Evolutionary conservation across 2,797 vertebrate genomes (phyloP).

Genomic region (Eulemur albifrons): DNA sequence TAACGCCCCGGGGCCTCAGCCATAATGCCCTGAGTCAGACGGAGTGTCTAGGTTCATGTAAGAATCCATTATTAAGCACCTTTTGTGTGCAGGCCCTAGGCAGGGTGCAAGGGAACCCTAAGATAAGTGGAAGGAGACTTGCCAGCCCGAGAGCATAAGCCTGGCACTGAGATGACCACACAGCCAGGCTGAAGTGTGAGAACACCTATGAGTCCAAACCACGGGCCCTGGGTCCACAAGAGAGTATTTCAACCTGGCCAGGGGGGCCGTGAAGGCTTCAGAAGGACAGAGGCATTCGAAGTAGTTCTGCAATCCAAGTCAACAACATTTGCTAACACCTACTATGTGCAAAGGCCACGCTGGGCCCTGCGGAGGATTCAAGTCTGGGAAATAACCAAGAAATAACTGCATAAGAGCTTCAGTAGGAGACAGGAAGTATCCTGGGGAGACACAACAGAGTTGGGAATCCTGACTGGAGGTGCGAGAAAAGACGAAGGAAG

Average conservation of each 20-base stretch:
- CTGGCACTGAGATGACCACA: neutral
- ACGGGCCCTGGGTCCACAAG: neutral
- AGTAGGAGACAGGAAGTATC: neutral
- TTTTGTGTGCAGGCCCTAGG: too few species aligned
- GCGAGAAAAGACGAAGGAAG: neutral
- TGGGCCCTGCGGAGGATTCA: neutral
- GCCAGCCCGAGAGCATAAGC: neutral
- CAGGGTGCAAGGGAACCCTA: neutral
- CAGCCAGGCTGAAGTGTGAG: neutral
- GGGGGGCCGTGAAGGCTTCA: neutral
- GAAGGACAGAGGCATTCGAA: neutral
- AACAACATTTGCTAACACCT: neutral
- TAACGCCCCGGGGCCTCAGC: neutral
- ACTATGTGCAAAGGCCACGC: neutral
- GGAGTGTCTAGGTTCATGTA: fast-evolving
- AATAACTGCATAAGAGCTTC: neutral
- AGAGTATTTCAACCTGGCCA: neutral
- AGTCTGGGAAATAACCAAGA: neutral
- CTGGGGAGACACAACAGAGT: neutral
- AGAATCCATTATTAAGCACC: neutral
- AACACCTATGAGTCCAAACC: neutral
- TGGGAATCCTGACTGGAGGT: neutral
- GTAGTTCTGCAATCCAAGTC: neutral
- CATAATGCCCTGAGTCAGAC: fast-evolving
- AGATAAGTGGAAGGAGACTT: neutral